Evolutionary conservation across 2,113 vertebrate genomes (phyloP).

Genomic region (Sphyrna mokarran): DNA sequence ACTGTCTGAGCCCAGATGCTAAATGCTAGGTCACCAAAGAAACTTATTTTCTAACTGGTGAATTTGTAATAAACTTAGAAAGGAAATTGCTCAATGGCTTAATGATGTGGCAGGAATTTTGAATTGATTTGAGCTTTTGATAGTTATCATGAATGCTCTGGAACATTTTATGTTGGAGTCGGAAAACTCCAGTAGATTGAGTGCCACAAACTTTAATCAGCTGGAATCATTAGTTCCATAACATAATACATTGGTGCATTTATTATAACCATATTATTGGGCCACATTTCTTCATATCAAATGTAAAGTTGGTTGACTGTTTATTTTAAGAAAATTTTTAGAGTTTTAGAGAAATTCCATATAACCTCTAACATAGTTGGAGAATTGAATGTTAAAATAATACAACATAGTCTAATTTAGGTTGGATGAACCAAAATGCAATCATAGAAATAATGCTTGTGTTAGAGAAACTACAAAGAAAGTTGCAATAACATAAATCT

Average conservation of each 20-base stretch:
- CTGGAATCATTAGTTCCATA: background rate
- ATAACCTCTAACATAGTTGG: background rate
- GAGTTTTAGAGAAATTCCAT: background rate
- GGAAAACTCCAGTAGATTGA: constrained; percentile 23
- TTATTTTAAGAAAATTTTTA: background rate
- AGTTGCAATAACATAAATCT: background rate
- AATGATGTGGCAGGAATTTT: constrained; percentile 5
- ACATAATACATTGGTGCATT: background rate
- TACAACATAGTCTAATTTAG: background rate
- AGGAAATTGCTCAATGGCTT: background rate
- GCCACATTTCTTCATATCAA: background rate
- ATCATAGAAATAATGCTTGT: background rate
- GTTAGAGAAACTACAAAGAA: background rate
- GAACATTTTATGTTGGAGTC: constrained; percentile 14
- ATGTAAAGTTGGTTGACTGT: background rate
- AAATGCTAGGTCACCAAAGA: background rate
- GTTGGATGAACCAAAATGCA: background rate
- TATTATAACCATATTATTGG: background rate
- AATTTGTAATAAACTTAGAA: background rate
- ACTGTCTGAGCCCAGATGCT: background rate
- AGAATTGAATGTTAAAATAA: background rate
- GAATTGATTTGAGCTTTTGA: constrained; percentile 17
- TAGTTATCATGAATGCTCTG: constrained; percentile 20
- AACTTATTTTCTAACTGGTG: background rate
- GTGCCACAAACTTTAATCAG: background rate